Conservation (phyloP, 2,113 vertebrate species). For the Vanacampus margaritifer region DNA sequence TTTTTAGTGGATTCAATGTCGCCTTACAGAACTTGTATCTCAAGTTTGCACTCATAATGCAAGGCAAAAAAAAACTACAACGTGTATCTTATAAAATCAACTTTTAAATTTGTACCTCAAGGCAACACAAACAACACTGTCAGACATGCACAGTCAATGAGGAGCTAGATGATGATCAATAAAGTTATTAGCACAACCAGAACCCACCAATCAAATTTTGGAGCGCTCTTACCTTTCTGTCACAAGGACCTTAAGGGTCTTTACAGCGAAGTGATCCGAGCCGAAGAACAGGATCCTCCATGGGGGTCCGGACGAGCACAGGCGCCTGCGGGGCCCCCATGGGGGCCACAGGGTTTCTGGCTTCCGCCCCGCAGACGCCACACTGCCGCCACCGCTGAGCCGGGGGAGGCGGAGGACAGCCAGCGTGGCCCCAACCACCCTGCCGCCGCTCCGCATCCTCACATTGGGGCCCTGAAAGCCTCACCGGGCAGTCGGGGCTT, state of each 20-base stretch:
- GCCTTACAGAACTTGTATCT: too few species aligned
- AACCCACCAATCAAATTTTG: too few species aligned
- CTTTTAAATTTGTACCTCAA: too few species aligned
- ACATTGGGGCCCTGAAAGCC: background rate
- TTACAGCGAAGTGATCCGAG: constrained; percentile 82
- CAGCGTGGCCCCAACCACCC: background rate
- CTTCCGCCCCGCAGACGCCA: accelerated
- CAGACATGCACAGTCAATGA: too few species aligned
- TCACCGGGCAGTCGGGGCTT: background rate
- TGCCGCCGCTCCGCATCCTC: constrained; percentile 15
- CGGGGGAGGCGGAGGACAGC: background rate
- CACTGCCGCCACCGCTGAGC: background rate
- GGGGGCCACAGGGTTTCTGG: background rate
- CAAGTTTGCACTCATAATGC: too few species aligned
- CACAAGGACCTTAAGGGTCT: constrained; percentile 75
- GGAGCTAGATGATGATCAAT: too few species aligned
- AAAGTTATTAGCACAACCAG: too few species aligned
- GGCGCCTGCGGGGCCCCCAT: accelerated
- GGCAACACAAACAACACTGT: too few species aligned
- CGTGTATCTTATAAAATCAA: too few species aligned
- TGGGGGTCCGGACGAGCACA: constrained; percentile 62
- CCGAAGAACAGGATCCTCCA: constrained; percentile 90
- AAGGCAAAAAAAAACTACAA: too few species aligned
- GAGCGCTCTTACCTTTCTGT: constrained; percentile 69
- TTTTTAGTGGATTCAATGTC: too few species aligned